Conservation (phyloP, 2,888 invertebrate genomes). For the Cepaea hortensis region DNA sequence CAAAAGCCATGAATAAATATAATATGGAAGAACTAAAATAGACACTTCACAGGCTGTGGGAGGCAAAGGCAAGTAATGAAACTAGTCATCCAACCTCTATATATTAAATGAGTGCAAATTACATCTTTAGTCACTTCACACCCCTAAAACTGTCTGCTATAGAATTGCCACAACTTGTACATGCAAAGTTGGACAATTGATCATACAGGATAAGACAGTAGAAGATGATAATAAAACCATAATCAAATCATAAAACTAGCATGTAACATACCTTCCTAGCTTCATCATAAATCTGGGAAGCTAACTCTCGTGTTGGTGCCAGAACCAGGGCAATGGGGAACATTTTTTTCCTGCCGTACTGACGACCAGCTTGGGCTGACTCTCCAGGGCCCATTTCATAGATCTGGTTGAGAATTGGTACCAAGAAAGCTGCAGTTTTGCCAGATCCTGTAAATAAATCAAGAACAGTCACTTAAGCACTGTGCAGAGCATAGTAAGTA, state of each 20-base stretch:
- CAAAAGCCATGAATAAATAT: too few relatives aligned
- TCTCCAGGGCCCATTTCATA: conserved; percentile 87
- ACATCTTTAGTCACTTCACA: too few relatives aligned
- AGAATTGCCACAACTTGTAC: background rate
- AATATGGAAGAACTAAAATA: too few relatives aligned
- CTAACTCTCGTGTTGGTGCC: conserved; percentile 98
- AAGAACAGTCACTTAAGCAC: background rate
- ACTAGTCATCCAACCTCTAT: background rate
- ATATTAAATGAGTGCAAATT: background rate
- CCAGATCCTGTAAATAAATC: conserved; percentile 71
- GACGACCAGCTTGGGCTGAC: conserved; percentile 30
- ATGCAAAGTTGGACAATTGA: too few relatives aligned
- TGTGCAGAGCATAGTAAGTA: too few relatives aligned
- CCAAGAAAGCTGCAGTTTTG: conserved; percentile 91
- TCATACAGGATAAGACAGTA: background rate
- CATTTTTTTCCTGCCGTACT: conserved; percentile 83
- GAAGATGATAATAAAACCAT: background rate
- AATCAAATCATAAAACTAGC: too few relatives aligned
- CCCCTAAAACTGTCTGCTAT: too few relatives aligned
- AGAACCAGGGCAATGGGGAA: conserved; percentile 96
- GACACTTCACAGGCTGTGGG: too few relatives aligned
- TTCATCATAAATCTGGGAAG: conserved; percentile 99
- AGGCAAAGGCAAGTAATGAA: background rate
- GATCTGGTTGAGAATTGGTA: conserved; percentile 98
- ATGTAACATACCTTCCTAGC: conserved; percentile 84